Conservation (phyloP, 2,113 vertebrate species). For the Trichechus manatus region DNA sequence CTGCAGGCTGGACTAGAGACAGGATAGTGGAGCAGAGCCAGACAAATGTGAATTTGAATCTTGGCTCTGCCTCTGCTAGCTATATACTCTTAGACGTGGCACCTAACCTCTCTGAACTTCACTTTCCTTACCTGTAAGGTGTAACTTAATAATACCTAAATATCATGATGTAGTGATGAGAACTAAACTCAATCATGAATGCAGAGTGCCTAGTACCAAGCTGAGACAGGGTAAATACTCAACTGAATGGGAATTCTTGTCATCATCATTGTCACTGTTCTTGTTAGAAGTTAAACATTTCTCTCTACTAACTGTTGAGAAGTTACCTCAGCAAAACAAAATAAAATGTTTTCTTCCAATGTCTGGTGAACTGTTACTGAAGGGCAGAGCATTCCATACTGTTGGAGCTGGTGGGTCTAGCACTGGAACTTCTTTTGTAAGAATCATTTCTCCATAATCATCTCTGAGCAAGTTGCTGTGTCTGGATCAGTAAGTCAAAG, state of each 20-base stretch:
- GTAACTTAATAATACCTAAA: conserved; percentile 52
- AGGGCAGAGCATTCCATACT: neutral
- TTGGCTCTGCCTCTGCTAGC: neutral
- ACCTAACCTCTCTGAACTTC: conserved; percentile 37
- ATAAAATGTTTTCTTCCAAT: neutral
- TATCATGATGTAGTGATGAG: neutral
- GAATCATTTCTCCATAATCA: conserved; percentile 18
- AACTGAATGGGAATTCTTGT: neutral
- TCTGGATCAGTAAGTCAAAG: conserved; percentile 38
- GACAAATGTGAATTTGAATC: conserved; percentile 21
- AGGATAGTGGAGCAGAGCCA: neutral
- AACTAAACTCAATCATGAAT: conserved; percentile 8
- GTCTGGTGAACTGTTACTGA: neutral
- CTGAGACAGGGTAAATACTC: neutral
- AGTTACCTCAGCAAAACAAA: conserved; percentile 54
- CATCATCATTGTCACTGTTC: neutral
- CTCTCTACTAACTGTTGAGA: neutral
- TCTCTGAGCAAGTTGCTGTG: neutral
- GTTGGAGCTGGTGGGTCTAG: neutral
- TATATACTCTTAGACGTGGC: neutral
- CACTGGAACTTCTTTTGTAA: neutral
- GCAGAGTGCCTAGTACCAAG: neutral
- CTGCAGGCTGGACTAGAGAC: neutral
- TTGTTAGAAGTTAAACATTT: neutral
- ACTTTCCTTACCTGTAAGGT: conserved; percentile 30